Conservation (phyloP, 2,888 invertebrate species). For the Papilio demoleus region DNA sequence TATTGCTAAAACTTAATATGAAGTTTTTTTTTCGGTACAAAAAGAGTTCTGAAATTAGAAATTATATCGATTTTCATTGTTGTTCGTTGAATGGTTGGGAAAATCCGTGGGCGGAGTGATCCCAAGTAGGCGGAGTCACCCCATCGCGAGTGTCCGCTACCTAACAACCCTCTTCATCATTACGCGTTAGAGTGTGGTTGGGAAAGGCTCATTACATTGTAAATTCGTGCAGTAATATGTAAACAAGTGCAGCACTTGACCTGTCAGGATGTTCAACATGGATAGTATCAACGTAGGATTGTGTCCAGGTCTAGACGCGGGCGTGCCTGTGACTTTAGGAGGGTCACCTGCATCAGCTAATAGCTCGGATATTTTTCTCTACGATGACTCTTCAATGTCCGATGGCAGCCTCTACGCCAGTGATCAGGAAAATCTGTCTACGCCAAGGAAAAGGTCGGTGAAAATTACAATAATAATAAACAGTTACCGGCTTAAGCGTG, state of each 20-base stretch:
- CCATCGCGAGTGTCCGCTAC: conserved; percentile 33
- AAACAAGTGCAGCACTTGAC: conserved; percentile 10
- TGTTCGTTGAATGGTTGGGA: conserved; percentile 22
- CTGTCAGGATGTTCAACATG: conserved; percentile 42
- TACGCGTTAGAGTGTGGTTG: conserved; percentile 26
- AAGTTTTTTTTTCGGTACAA: background rate
- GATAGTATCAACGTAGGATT: conserved; percentile 39
- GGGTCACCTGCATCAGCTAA: conserved; percentile 80
- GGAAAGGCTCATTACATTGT: conserved; percentile 18
- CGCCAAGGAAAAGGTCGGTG: conserved; percentile 85
- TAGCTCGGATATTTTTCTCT: conserved; percentile 86
- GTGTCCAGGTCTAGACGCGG: conserved; percentile 30
- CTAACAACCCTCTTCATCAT: conserved; percentile 41
- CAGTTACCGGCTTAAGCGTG: background rate
- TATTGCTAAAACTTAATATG: no score
- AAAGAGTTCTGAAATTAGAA: background rate
- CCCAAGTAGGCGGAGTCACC: conserved; percentile 41
- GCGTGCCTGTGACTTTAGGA: conserved; percentile 45
- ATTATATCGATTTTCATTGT: conserved; percentile 32
- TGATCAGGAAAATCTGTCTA: conserved; percentile 91
- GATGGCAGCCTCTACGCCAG: conserved; percentile 90
- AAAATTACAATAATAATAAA: background rate
- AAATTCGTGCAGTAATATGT: conserved; percentile 25
- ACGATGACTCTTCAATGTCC: conserved; percentile 83
- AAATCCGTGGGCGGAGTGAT: conserved; percentile 37